Conservation (phyloP, 2,797 vertebrate genomes). For the Poeciliopsis infans region DNA sequence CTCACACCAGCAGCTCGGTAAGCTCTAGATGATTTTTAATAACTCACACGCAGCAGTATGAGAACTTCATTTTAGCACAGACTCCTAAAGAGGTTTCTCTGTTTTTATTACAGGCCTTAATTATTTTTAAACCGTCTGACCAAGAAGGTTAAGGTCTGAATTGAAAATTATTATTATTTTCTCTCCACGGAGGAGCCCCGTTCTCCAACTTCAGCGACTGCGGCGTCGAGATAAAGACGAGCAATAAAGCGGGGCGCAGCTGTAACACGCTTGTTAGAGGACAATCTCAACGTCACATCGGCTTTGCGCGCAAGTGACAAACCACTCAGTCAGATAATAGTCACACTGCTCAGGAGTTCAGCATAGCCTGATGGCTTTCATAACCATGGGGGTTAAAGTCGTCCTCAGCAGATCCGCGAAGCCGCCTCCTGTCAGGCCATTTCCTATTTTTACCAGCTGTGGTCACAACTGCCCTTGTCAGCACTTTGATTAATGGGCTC, state of each 20-base stretch:
- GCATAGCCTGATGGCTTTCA: slow-evolving; percentile 54
- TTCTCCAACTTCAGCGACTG: slow-evolving; percentile 29
- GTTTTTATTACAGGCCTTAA: slow-evolving; percentile 57
- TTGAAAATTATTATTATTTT: slow-evolving; percentile 32
- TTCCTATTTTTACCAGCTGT: slow-evolving; percentile 33
- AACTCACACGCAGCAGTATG: slow-evolving; percentile 10
- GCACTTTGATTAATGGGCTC: slow-evolving; percentile 63
- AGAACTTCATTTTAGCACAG: slow-evolving; percentile 47
- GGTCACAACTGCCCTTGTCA: slow-evolving; percentile 43
- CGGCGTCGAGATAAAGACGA: slow-evolving; percentile 37
- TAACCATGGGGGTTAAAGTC: slow-evolving; percentile 49
- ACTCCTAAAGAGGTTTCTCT: slow-evolving; percentile 33
- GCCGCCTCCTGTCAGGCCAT: slow-evolving; percentile 31
- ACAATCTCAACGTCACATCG: slow-evolving; percentile 74
- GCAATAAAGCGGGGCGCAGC: slow-evolving; percentile 52
- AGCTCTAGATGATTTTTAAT: slow-evolving; percentile 37
- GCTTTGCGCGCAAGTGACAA: slow-evolving; percentile 61
- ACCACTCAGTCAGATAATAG: slow-evolving; percentile 57
- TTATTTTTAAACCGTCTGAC: slow-evolving; percentile 48
- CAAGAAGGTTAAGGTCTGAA: slow-evolving; percentile 36
- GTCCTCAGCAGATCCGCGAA: slow-evolving; percentile 52
- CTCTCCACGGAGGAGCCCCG: slow-evolving; percentile 12
- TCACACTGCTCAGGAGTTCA: slow-evolving; percentile 48
- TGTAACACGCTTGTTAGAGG: slow-evolving; percentile 62
- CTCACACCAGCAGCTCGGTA: slow-evolving; percentile 24